phyloP scores from a whole-genome alignment of 2,113 vertebrate species.

The Aplodontia rufa region DNA sequence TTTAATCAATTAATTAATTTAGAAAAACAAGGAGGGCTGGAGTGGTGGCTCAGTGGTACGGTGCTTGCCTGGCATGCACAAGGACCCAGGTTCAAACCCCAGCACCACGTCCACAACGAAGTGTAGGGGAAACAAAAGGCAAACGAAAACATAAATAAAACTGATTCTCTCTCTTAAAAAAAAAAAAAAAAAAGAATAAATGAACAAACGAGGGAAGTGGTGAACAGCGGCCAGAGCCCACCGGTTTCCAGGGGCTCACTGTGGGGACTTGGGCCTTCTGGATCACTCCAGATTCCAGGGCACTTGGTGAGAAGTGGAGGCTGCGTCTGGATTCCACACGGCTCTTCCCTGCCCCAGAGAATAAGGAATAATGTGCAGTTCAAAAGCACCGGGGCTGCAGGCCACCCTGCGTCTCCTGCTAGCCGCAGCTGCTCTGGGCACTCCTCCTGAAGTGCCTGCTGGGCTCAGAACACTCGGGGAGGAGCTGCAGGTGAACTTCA shows the following conservation, averaged over 20 bases:
- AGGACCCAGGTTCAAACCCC: too few relatives aligned
- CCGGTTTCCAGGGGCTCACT: neutral
- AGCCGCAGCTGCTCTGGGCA: neutral
- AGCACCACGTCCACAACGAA: too few relatives aligned
- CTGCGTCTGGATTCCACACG: fast-evolving
- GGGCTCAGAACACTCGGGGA: neutral
- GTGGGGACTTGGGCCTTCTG: neutral
- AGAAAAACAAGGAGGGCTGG: too few relatives aligned
- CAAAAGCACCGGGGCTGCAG: neutral
- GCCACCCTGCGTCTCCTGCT: fast-evolving
- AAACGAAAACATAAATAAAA: too few relatives aligned
- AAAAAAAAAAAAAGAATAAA: too few relatives aligned
- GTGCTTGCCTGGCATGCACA: too few relatives aligned
- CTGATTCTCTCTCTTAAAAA: too few relatives aligned
- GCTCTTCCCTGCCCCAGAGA: fast-evolving
- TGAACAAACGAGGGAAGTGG: too few relatives aligned
- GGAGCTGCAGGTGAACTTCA: too few relatives aligned
- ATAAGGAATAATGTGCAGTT: fast-evolving
- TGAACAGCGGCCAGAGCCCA: neutral
- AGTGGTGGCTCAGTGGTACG: too few relatives aligned
- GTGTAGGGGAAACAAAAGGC: too few relatives aligned
- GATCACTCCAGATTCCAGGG: fast-evolving
- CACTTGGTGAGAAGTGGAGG: fast-evolving
- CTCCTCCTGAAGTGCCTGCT: fast-evolving
- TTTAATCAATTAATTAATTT: too few relatives aligned